Evolutionary conservation across 1,140 invertebrate genomes (phyloP).

Genomic region (Uloborus diversus): DNA sequence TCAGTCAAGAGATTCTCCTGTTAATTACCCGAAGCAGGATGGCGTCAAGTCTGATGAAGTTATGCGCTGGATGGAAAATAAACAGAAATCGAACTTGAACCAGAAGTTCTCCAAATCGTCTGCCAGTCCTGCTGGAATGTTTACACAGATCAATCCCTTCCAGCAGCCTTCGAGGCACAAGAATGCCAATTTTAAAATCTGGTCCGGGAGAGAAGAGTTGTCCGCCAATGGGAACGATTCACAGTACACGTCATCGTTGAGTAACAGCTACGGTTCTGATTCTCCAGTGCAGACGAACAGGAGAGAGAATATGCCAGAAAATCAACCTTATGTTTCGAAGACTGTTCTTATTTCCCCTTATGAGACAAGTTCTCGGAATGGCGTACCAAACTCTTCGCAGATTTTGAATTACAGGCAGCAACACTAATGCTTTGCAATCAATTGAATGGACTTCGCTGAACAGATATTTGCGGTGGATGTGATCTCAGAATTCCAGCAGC

Average conservation of each 20-base stretch:
- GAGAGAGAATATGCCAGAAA: not conserved
- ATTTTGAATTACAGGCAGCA: too few relatives aligned
- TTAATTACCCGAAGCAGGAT: not conserved
- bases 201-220: not conserved
- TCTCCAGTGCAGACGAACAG: not conserved
- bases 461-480: too few relatives aligned
- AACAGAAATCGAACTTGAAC: not conserved
- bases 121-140: conserved; percentile 29
- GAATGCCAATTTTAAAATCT: not conserved
- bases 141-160: conserved; percentile 49
- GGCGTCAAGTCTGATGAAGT: not conserved
- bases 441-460: too few relatives aligned
- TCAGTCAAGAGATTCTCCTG: not conserved
- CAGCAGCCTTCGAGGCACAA: conserved; percentile 15
- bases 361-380: too few relatives aligned
- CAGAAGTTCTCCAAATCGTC: not conserved
- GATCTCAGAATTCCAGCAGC: too few relatives aligned
- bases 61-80: not conserved
- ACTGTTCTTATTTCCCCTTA: not conserved
- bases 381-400: too few relatives aligned
- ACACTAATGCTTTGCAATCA: too few relatives aligned
- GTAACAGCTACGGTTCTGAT: not conserved
- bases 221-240: not conserved
- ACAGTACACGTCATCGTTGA: not conserved
- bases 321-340: not conserved